Conservation (phyloP, 2,888 invertebrate species). For the Ptilodon capucinus region DNA sequence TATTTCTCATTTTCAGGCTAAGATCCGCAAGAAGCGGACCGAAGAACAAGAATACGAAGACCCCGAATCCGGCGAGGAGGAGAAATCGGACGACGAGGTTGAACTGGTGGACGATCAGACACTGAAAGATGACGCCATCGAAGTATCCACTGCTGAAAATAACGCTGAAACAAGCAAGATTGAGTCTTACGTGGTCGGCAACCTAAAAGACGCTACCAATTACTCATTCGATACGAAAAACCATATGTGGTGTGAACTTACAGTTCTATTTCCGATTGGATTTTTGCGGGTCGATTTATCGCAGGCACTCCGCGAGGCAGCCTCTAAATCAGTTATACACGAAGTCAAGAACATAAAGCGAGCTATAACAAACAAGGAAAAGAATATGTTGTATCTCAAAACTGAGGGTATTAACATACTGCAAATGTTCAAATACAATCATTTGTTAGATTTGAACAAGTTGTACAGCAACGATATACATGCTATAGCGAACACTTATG, state of each 20-base stretch:
- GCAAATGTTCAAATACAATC: constrained; percentile 93
- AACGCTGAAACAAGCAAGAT: constrained; percentile 51
- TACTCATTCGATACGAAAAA: constrained; percentile 90
- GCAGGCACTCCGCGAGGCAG: constrained; percentile 87
- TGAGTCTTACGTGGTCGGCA: constrained; percentile 65
- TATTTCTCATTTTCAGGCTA: constrained; percentile 62
- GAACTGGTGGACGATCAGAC: constrained; percentile 51
- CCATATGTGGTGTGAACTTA: constrained; percentile 93
- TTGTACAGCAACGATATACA: constrained; percentile 98
- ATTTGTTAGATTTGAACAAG: constrained; percentile 89
- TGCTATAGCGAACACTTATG: constrained; percentile 93
- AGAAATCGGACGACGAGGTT: constrained; percentile 75
- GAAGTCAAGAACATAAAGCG: constrained; percentile 91
- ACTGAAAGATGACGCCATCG: constrained; percentile 52
- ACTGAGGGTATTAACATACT: constrained; percentile 98
- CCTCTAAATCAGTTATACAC: constrained; percentile 88
- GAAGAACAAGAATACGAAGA: constrained; percentile 87
- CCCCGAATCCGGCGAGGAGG: constrained; percentile 83
- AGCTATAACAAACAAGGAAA: constrained; percentile 90
- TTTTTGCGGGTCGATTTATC: constrained; percentile 86
- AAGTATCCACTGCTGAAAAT: constrained; percentile 40
- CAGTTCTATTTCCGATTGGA: constrained; percentile 84
- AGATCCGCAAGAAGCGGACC: constrained; percentile 78
- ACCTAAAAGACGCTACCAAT: constrained; percentile 72
- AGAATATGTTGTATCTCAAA: constrained; percentile 86